Evolutionary conservation across 2,797 vertebrate species (phyloP).

Genomic region (Halcyon badia): DNA sequence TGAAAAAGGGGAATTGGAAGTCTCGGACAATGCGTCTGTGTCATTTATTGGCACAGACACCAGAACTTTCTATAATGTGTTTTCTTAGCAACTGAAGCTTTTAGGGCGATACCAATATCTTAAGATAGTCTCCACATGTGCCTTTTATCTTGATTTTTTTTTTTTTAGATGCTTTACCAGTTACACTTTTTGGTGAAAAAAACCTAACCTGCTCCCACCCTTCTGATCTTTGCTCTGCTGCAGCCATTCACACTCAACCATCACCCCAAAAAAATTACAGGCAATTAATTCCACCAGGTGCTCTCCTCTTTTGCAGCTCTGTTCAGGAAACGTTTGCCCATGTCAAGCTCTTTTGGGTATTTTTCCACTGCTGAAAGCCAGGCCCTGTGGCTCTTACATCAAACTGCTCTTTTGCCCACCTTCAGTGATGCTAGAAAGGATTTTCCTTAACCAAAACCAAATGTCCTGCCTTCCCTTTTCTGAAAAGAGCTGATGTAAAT

Average conservation of each 20-base stretch:
- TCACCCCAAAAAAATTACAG: not conserved
- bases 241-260: not conserved
- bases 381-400: not conserved
- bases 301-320: not conserved
- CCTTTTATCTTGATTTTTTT: not conserved
- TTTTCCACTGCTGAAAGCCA: not conserved
- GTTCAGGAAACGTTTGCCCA: not conserved
- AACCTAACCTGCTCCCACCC: not conserved
- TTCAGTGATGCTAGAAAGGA: not conserved
- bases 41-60: not conserved
- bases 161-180: not conserved
- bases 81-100: not conserved
- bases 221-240: not conserved
- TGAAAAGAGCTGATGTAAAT: not conserved
- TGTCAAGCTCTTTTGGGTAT: not conserved
- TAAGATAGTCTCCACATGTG: not conserved
- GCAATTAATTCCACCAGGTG: not conserved
- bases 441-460: not conserved
- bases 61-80: not conserved
- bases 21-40: not conserved
- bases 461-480: not conserved
- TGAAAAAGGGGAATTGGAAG: not conserved
- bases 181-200: not conserved
- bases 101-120: not conserved
- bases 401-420: not conserved